phyloP scores from a whole-genome alignment of 1,140 invertebrate species.

The Lepidurus packardi region DNA sequence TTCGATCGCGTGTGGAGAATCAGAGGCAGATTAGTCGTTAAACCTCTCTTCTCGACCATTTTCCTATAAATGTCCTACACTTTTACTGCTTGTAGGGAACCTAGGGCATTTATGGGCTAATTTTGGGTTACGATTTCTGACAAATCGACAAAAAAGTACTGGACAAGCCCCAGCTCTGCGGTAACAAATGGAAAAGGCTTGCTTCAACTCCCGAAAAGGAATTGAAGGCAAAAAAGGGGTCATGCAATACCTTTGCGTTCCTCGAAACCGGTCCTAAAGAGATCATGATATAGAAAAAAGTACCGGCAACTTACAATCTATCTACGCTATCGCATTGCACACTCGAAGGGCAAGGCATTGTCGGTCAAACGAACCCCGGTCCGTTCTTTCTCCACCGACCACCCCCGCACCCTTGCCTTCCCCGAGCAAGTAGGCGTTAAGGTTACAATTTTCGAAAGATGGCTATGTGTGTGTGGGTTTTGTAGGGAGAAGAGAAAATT shows the following conservation, averaged over 20 bases:
- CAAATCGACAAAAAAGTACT: not conserved
- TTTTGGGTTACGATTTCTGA: not conserved
- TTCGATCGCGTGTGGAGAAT: not conserved
- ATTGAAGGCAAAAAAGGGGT: not conserved
- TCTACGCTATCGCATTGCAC: constrained; percentile 5
- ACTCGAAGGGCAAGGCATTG: not conserved
- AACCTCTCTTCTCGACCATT: not conserved
- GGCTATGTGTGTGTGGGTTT: not conserved
- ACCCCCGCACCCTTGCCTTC: too few relatives aligned
- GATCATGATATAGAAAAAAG: not conserved
- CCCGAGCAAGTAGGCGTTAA: not conserved
- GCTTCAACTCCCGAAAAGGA: not conserved
- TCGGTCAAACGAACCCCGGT: not conserved
- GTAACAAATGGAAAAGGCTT: not conserved
- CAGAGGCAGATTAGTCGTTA: not conserved
- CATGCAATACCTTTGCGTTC: not conserved
- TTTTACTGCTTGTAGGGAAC: not conserved
- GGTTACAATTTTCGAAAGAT: not conserved
- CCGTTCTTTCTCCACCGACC: not conserved
- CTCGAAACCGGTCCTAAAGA: not conserved
- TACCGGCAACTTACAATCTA: not conserved
- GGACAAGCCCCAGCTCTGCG: not conserved
- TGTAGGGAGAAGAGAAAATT: not conserved
- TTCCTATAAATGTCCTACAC: not conserved
- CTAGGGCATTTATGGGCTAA: not conserved